Conservation (phyloP, 2,113 vertebrate genomes). For the Notothenia rossii region DNA sequence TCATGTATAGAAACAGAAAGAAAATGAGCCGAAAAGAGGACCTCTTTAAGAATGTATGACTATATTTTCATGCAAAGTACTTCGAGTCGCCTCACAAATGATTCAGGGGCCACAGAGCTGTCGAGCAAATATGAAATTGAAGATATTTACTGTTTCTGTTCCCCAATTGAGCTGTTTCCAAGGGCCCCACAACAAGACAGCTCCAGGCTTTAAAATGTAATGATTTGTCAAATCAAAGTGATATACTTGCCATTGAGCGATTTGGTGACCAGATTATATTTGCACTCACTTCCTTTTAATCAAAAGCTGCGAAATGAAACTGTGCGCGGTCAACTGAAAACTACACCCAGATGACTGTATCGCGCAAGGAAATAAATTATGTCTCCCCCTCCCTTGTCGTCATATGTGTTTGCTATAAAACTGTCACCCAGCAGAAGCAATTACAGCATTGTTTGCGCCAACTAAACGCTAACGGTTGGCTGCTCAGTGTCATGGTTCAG, state of each 20-base stretch:
- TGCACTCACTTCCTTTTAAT: slow-evolving; percentile 57
- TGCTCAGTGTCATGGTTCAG: slow-evolving; percentile 47
- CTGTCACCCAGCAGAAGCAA: slow-evolving; percentile 66
- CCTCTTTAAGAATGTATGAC: neutral
- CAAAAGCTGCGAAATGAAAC: slow-evolving; percentile 55
- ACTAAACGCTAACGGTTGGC: slow-evolving; percentile 27
- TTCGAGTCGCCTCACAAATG: slow-evolving; percentile 1
- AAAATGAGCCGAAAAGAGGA: neutral
- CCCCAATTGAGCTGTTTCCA: slow-evolving; percentile 10
- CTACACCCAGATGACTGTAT: slow-evolving; percentile 56
- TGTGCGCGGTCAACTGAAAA: slow-evolving; percentile 54
- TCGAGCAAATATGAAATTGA: slow-evolving; percentile 12
- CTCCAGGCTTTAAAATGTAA: slow-evolving; percentile 33
- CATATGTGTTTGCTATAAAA: slow-evolving; percentile 69
- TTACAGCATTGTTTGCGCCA: slow-evolving; percentile 59
- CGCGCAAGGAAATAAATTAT: slow-evolving; percentile 51
- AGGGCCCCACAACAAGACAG: neutral
- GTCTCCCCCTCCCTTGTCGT: slow-evolving; percentile 31
- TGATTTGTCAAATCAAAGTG: slow-evolving; percentile 56
- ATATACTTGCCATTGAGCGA: slow-evolving; percentile 42
- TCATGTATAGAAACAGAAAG: neutral
- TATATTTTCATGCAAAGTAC: slow-evolving; percentile 1
- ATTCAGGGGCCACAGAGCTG: slow-evolving; percentile 18
- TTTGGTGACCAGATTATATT: slow-evolving; percentile 41
- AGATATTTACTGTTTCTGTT: slow-evolving; percentile 20